These are phyloP conservation scores for Cryptomyrus ogoouensis DNA, from an alignment of 2,113 vertebrate species.

Conservation along the genomic window DNA sequence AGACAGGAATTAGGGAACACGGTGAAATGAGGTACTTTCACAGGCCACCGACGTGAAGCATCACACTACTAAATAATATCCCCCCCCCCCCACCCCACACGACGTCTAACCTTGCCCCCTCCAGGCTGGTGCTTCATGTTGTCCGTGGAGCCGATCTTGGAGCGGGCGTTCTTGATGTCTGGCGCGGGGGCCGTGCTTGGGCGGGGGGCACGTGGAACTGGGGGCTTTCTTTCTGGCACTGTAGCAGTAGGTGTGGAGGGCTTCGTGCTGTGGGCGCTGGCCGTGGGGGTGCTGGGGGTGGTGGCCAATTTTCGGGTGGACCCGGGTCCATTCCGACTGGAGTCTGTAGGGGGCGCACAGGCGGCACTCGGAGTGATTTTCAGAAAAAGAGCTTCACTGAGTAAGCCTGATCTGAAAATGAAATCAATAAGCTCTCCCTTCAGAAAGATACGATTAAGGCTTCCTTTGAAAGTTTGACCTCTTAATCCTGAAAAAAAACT, in stretches of 20 bases:
- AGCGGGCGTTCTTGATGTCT: constrained; percentile 83
- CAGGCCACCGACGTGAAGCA: not conserved
- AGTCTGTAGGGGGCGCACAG: constrained; percentile 13
- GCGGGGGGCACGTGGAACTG: constrained; percentile 50
- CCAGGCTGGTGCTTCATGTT: constrained; percentile 95
- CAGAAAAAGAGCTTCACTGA: not conserved
- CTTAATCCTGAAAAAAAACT: not conserved
- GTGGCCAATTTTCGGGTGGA: constrained; percentile 48
- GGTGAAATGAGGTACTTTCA: not conserved
- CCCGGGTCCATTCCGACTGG: constrained; percentile 57
- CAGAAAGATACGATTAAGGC: not conserved
- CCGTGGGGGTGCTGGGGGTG: constrained; percentile 46
- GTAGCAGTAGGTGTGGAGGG: constrained; percentile 65
- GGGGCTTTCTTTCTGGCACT: constrained; percentile 66
- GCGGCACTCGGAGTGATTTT: not conserved
- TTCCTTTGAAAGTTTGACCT: not conserved
- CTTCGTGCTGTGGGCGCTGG: constrained; percentile 54
- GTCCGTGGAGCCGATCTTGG: constrained; percentile 88
- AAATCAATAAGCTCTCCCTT: not conserved
- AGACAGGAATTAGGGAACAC: not conserved
- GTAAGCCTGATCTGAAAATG: not conserved
- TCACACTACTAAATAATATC: not conserved
- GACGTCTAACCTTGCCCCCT: constrained; percentile 71
- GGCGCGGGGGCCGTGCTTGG: constrained; percentile 64
- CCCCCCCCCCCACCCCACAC: constrained; percentile 33